A percentile compares a stretch with the other conserved stretches of the same genome.
Evolutionary conservation across 2,888 invertebrate genomes (phyloP).

Genomic region (Ectropis crepuscularia): DNA sequence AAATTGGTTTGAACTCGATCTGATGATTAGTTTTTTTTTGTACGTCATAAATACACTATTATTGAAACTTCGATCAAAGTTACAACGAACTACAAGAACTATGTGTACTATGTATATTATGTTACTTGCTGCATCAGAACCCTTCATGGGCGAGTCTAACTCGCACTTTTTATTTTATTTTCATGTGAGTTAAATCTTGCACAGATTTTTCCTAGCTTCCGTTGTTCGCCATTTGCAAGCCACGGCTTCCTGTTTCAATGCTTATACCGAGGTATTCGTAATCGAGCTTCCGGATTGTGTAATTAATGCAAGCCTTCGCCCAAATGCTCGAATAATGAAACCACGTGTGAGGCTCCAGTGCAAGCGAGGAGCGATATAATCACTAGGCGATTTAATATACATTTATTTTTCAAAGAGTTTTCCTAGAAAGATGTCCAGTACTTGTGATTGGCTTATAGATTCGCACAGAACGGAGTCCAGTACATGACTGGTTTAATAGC

Average conservation of each 20-base stretch:
- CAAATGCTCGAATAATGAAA: constrained; percentile 48
- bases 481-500: too few species aligned
- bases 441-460: too few species aligned
- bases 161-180: too few species aligned
- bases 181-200: neutral
- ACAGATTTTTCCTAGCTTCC: neutral
- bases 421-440: neutral
- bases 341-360: constrained; percentile 37
- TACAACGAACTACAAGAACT: too few species aligned
- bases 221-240: constrained; percentile 13
- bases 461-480: too few species aligned
- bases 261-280: constrained; percentile 48
- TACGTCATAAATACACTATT: too few species aligned
- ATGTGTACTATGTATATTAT: too few species aligned
- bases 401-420: neutral
- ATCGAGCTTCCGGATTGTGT: constrained; percentile 53
- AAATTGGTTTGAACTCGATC: too few species aligned
- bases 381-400: neutral
- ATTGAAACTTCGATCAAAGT: too few species aligned
- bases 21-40: too few species aligned
- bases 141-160: too few species aligned
- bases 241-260: constrained; percentile 20
- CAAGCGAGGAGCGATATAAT: constrained; percentile 12
- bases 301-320: constrained; percentile 51
- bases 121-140: too few species aligned